phyloP scores from a whole-genome alignment of 2,113 vertebrate species.

The Pelecanoides urinatrix region DNA sequence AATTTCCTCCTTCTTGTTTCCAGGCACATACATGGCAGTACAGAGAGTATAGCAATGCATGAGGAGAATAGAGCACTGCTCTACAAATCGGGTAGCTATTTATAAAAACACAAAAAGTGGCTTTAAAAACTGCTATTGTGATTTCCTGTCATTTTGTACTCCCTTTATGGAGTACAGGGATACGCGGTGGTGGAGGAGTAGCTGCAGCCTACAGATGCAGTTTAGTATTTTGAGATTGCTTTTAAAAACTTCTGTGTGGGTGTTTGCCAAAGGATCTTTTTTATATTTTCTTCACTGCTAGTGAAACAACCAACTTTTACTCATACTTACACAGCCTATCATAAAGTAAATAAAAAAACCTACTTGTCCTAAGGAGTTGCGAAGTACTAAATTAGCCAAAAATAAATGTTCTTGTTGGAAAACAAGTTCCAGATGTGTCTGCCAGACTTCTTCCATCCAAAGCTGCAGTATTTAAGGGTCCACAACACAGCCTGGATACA shows the following conservation, averaged over 20 bases:
- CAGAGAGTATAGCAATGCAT: background rate
- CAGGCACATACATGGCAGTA: background rate
- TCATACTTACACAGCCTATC: background rate
- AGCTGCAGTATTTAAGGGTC: background rate
- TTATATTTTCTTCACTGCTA: background rate
- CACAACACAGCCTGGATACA: background rate
- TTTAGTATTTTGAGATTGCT: constrained; percentile 17
- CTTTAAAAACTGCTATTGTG: background rate
- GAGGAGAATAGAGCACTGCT: background rate
- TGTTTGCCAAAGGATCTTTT: constrained; percentile 10
- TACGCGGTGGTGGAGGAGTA: background rate
- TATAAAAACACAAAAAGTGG: background rate
- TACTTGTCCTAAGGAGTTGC: background rate
- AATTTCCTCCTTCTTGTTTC: background rate
- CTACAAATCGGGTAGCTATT: background rate
- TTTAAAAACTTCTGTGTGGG: constrained; percentile 33
- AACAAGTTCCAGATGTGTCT: background rate
- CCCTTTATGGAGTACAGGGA: background rate
- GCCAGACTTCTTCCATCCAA: background rate
- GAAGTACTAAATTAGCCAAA: background rate
- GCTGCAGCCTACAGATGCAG: constrained; percentile 21
- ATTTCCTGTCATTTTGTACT: background rate
- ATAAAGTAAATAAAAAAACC: background rate
- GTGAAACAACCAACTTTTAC: constrained; percentile 7
- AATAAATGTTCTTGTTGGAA: background rate